Evolutionary conservation across 2,113 vertebrate species (phyloP).

Genomic region (Lichenostomus cassidix): DNA sequence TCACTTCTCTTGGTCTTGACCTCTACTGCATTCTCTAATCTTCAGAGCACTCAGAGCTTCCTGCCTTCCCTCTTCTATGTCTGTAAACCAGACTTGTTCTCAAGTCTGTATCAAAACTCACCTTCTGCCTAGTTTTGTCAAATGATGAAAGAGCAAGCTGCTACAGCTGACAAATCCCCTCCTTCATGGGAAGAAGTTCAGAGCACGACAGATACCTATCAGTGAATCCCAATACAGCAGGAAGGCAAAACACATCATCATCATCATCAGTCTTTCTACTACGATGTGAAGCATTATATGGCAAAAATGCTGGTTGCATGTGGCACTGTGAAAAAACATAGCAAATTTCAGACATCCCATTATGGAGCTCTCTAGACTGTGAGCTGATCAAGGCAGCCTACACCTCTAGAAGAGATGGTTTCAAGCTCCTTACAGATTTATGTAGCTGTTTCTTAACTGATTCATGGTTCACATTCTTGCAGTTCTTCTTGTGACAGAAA

Average conservation of each 20-base stretch:
- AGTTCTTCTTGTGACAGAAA: not conserved
- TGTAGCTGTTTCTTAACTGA: not conserved
- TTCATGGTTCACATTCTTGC: not conserved
- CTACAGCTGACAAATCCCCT: not conserved
- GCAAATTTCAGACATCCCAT: not conserved
- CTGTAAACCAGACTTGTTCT: not conserved
- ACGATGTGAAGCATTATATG: not conserved
- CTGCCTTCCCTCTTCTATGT: not conserved
- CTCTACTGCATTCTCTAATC: not conserved
- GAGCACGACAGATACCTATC: not conserved
- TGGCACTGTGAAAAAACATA: not conserved
- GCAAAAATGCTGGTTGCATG: not conserved
- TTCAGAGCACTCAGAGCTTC: not conserved
- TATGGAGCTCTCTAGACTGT: not conserved
- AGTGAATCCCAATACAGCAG: not conserved
- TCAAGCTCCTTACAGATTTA: not conserved
- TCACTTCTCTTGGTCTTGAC: not conserved
- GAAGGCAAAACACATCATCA: not conserved
- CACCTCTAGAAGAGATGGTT: not conserved
- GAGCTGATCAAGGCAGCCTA: not conserved
- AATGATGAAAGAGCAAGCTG: not conserved
- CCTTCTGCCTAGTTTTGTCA: not conserved
- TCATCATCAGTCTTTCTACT: not conserved
- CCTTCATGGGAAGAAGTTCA: not conserved
- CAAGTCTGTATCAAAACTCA: not conserved